A percentile compares a stretch with the other conserved stretches of the same genome.
Conservation (phyloP, 92 coral and sea anemone genomes). For the Isaurus tuberculatus region DNA sequence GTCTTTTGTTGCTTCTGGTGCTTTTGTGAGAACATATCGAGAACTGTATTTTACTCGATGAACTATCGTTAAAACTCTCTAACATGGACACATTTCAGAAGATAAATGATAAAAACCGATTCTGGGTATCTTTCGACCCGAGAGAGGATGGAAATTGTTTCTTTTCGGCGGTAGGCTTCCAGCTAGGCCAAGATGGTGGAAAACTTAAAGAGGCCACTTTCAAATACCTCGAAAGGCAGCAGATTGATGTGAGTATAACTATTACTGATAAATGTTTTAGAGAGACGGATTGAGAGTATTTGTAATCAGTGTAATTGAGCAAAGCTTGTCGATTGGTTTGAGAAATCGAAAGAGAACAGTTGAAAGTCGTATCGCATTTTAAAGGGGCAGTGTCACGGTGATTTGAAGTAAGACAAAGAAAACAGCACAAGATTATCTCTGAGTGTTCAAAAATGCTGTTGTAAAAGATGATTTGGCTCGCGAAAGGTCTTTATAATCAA, state of each 20-base stretch:
- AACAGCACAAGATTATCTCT: not conserved
- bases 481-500: not conserved
- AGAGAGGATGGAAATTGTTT: slow-evolving; percentile 10
- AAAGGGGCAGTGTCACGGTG: not conserved
- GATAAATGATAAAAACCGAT: slow-evolving; percentile 2
- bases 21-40: slow-evolving; percentile 13
- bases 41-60: slow-evolving; percentile 11
- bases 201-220: slow-evolving; percentile 6
- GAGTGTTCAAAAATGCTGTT: not conserved
- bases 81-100: slow-evolving; percentile 13
- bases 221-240: no score
- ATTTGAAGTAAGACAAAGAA: not conserved
- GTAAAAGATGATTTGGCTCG: not conserved
- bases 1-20: slow-evolving; percentile 1
- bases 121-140: slow-evolving; percentile 14
- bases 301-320: not conserved
- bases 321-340: not conserved
- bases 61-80: slow-evolving; percentile 11
- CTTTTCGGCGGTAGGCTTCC: slow-evolving; percentile 35
- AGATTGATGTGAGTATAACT: slow-evolving; percentile 18
- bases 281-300: not conserved
- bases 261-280: not conserved
- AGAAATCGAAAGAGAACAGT: not conserved
- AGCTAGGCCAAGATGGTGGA: slow-evolving; percentile 17
- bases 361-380: not conserved